Evolutionary conservation across 2,888 invertebrate species (phyloP).

Genomic region (Halocaridina rubra): DNA sequence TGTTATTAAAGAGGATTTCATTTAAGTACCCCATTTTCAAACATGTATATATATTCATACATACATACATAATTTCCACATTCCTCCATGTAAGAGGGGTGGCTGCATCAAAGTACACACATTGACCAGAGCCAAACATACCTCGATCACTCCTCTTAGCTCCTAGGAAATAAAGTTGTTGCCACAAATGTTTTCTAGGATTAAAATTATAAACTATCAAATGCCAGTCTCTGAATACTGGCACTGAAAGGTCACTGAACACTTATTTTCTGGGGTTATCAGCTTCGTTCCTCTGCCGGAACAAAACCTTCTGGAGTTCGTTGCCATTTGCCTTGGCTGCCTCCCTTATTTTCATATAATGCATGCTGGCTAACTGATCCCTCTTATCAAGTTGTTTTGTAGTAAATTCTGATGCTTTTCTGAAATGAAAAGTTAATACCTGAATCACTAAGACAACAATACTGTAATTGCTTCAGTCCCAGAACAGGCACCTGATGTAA

Average conservation of each 20-base stretch:
- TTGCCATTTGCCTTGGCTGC: conserved; percentile 12
- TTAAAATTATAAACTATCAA: not conserved
- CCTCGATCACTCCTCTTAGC: not conserved
- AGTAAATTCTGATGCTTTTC: conserved; percentile 29
- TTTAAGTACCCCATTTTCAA: too few species aligned
- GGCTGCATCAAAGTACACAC: not conserved
- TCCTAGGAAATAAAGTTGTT: not conserved
- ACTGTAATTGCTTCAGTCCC: too few species aligned
- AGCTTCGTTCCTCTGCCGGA: not conserved
- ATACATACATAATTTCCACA: not conserved
- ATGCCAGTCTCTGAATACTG: not conserved
- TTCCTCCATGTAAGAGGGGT: too few species aligned
- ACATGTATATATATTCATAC: not conserved
- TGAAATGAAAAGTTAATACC: not conserved
- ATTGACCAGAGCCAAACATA: not conserved
- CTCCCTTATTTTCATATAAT: conserved; percentile 1
- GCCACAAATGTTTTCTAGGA: too few species aligned
- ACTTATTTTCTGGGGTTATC: not conserved
- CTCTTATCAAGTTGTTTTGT: conserved; percentile 25
- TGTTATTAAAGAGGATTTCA: too few species aligned
- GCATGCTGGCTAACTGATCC: conserved; percentile 20
- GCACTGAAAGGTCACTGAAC: not conserved
- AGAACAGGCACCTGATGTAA: too few species aligned
- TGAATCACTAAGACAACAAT: not conserved
- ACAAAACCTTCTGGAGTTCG: conserved; percentile 17